A percentile compares a stretch with the other conserved stretches of the same genome.
Evolutionary conservation across 2,888 invertebrate genomes (phyloP).

Genomic region (Bombylius major): DNA sequence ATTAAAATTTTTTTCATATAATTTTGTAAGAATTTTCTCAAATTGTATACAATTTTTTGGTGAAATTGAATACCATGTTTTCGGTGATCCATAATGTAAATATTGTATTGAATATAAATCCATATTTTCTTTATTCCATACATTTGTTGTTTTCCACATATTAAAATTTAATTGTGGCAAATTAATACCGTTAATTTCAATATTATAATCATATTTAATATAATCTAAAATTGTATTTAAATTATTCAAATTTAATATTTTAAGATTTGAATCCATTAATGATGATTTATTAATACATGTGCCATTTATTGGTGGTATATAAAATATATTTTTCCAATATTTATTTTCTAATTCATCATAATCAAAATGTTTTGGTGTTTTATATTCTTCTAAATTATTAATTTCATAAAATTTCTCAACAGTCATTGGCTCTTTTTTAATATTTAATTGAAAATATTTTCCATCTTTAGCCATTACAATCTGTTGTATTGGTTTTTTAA

Average conservation of each 20-base stretch:
- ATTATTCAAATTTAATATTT: constrained; percentile 81
- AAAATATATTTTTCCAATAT: constrained; percentile 91
- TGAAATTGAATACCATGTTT: constrained; percentile 31
- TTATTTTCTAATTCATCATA: constrained; percentile 75
- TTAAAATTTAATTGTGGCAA: constrained; percentile 95
- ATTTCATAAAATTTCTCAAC: constrained; percentile 74
- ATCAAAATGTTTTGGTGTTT: constrained; percentile 62
- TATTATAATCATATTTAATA: constrained; percentile 80
- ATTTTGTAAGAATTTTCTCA: constrained; percentile 10
- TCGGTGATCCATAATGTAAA: constrained; percentile 87
- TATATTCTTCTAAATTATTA: constrained; percentile 48
- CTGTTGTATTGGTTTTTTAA: constrained; percentile 85
- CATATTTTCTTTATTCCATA: constrained; percentile 98
- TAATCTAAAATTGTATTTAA: constrained; percentile 82
- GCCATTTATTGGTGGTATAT: constrained; percentile 85
- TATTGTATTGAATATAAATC: constrained; percentile 94
- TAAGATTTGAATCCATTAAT: constrained; percentile 69
- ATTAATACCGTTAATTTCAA: constrained; percentile 86
- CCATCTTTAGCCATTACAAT: constrained; percentile 82
- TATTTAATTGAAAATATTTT: constrained; percentile 82
- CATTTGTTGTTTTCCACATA: constrained; percentile 97
- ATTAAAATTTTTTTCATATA: constrained; percentile 10
- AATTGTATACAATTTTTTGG: constrained; percentile 14
- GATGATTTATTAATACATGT: constrained; percentile 83
- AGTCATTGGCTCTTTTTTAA: constrained; percentile 75